These are phyloP conservation scores for Tenebrosternarchus preto DNA, from an alignment of 2,113 vertebrate genomes.

Conservation along the genomic window DNA sequence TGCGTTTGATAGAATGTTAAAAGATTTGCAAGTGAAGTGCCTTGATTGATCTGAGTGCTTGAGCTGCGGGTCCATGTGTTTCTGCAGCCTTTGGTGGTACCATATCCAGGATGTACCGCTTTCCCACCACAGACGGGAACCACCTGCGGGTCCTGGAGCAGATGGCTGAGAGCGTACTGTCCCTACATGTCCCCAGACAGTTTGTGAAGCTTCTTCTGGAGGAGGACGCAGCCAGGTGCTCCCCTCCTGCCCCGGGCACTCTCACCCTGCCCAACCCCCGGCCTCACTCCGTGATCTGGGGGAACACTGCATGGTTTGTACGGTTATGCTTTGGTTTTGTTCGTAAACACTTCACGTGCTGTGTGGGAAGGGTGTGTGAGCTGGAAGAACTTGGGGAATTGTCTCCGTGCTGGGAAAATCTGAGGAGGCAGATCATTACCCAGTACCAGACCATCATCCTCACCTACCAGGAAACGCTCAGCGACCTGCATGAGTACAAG, in stretches of 20 bases:
- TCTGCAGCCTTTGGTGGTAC: constrained; percentile 88
- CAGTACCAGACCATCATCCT: constrained; percentile 98
- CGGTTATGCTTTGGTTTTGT: not conserved
- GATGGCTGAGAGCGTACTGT: constrained; percentile 94
- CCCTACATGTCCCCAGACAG: constrained; percentile 90
- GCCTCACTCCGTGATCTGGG: constrained; percentile 6
- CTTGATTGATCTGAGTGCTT: not conserved
- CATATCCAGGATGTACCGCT: constrained; percentile 95
- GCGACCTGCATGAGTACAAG: constrained; percentile 95
- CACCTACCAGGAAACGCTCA: constrained; percentile 96
- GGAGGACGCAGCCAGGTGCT: constrained; percentile 91
- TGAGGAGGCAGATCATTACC: constrained; percentile 93
- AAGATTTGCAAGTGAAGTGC: too few species aligned
- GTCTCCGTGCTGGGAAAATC: constrained; percentile 96
- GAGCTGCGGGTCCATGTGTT: not conserved
- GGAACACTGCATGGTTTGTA: not conserved
- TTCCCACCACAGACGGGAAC: constrained; percentile 95
- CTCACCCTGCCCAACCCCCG: too few species aligned
- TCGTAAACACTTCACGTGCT: constrained; percentile 8
- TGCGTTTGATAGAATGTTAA: too few species aligned
- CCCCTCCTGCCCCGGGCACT: not conserved
- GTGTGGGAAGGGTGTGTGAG: constrained; percentile 87
- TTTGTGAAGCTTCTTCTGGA: constrained; percentile 95
- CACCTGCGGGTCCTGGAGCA: constrained; percentile 95
- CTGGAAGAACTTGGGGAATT: constrained; percentile 95